phyloP scores from a whole-genome alignment of 2,113 vertebrate species.

The Siniperca chuatsi region DNA sequence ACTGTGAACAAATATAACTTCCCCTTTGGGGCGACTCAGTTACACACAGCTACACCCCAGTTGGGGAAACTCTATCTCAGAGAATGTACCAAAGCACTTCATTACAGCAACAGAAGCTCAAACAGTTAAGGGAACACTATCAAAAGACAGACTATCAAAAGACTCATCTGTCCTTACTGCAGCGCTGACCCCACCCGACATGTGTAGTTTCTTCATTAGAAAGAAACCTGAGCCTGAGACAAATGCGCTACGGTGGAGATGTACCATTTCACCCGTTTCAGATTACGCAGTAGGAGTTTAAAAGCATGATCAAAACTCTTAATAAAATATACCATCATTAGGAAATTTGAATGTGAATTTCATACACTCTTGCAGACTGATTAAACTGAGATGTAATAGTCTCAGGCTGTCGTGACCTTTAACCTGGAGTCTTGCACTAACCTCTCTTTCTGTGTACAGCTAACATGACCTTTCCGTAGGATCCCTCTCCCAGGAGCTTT shows the following conservation, averaged over 20 bases:
- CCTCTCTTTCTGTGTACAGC: conserved; percentile 88
- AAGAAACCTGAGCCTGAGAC: conserved; percentile 38
- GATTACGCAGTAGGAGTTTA: not conserved
- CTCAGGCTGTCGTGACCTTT: not conserved
- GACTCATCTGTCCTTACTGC: conserved; percentile 23
- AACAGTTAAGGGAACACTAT: conserved; percentile 56
- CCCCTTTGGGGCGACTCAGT: conserved; percentile 50
- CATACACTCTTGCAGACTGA: not conserved
- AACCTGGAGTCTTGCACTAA: conserved; percentile 55
- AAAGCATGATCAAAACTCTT: not conserved
- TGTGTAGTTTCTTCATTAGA: conserved; percentile 6
- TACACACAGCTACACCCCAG: conserved; percentile 34
- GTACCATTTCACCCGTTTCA: conserved; percentile 5
- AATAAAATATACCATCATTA: not conserved
- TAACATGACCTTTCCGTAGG: conserved; percentile 91
- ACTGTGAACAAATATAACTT: conserved; percentile 69
- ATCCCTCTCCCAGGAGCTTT: conserved; percentile 90
- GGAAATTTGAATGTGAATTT: not conserved
- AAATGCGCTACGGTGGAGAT: conserved; percentile 18
- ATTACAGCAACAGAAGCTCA: conserved; percentile 53
- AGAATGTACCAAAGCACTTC: conserved; percentile 54
- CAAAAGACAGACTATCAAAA: conserved; percentile 45
- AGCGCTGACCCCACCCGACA: conserved; percentile 7
- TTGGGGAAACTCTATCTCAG: conserved; percentile 60
- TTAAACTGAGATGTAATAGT: not conserved